Evolutionary conservation across 1,140 invertebrate genomes (phyloP), one percentile per base, ranked within the genome.

Genomic region (Drosophila trapezifrons): DNA sequence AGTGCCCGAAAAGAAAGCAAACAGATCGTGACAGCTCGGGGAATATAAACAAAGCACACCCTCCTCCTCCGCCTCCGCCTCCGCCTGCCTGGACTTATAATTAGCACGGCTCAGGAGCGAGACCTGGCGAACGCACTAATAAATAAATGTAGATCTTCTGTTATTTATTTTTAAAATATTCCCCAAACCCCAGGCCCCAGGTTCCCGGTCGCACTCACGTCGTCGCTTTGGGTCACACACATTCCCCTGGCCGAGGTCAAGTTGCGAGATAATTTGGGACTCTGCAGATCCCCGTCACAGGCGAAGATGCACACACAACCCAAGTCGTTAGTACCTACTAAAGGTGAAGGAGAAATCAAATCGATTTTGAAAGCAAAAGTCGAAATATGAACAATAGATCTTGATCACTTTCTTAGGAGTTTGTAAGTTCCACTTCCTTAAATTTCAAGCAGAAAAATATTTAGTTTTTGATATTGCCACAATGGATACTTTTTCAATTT

Each of bases 161-260:
- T 78, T 86, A 83, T 86, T 86, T 86, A 86, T 86, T 87, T 86
- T 83, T 87, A 86, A 86, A 86, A 87, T 63, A 79, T 64, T 60
- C 38, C 40, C 57, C 45, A 29, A 42, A 35, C 37, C 20, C 10
- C 37, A 17, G 67, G 72, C 59, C 62, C 55, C 65, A 56, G 78
- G 59, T 64, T 65, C 72, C 56, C 72, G 80, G 56, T 46, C 42
- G 27, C 37, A n/a, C 63, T 25, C 60, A 69, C 62, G 65, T 69
- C 64, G 55, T 46, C 40, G 65, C 29, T 42, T 49, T 52, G 70
- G 80, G 80, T 83, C 80, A 84, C 66, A 80, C 62, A 64, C 47
- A 66, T 60, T 70, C 38, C 35, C 49, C 40, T 29, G 54, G 47
- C 22, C 46, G 72, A 84, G 80, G 80, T 83, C 80, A 84, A 80